Base-by-base conservation (phyloP, 2,113 vertebrate genomes). In the Pluvianellus socialis region DNA sequence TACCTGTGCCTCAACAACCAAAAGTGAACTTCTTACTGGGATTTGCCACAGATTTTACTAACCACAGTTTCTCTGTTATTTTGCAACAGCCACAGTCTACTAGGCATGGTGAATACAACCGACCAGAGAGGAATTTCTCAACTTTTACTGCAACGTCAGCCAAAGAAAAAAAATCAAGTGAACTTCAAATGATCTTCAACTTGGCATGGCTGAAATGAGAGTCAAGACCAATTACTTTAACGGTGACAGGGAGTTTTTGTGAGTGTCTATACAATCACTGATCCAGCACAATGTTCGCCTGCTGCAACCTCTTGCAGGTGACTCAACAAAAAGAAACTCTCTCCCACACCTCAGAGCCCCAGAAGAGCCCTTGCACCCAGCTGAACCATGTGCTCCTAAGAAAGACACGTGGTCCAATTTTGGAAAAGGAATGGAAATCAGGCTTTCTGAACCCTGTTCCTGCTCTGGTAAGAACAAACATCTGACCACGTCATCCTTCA, bases 221-320 rank as follows among this genome's bases (percentile, higher is more conserved):
- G 24, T 81, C 33, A 72, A 81, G 65, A 62, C 33, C 23, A 40
- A 17, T 4, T n/a, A 47, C 27, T 75, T 35, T 5, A 45, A 47
- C 2, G 50, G 56, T 16, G 50, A 42, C 28, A 50, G 18, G 55
- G 24, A 68, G 33, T 24, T 52, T 44, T 24, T 4, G 0, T 0
- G 1, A 71, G 14, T 1, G 1, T 42, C 70, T 20, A 24, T 12
- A 24, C 0, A 2, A 6, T 33, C 49, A 55, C 55, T 58, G 61
- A 81, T 10, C 20, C 6, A 2, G 27, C 40, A 19, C 0, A 8
- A 49, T 8, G 20, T 67, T 22, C 33, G 72, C 18, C 32, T 1
- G 2, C 42, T 30, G 40, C 74, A 89, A 52, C 15, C 71, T 76
- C 70, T 5, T 45, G 52, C 76, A 76, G 44, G 63, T 1, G 2